Base-by-base conservation (phyloP, 2,113 vertebrate species). In the Sinocyclocheilus anophthalmus region DNA sequence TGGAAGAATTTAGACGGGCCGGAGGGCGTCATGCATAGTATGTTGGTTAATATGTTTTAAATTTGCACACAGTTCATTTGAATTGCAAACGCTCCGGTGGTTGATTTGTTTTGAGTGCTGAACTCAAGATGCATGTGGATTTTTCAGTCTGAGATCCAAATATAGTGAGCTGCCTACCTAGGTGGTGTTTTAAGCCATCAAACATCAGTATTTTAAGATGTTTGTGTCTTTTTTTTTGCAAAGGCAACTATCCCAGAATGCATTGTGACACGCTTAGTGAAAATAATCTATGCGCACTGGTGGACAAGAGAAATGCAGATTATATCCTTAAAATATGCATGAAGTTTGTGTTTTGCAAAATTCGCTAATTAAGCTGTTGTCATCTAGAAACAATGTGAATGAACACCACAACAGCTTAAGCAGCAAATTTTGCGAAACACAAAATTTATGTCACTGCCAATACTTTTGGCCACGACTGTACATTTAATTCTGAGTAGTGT, bases 1-100 rank as follows among this genome's bases (percentile, higher is more conserved):
- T 79, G 84, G 84, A 80, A 61, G 76, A 81, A 30, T 72, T 39
- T 20, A 18, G 2, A 55, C 22, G 59, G 39, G 57, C 59, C 59
- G 5, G 22, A 24, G 22, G 77, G 30, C 30, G 16, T 13, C 9
- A 42, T 11, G 37, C 77, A 42, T 14, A 16, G 76, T 61, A 30
- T n/a, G 33, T 13, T 39, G 30, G 37, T 3, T 63, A 14, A 61
- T 22, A 1, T 63, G 77, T 39, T n/a, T 33, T 59, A 61, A 2
- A 80, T 80, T 61, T 63, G 55, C 3, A 63, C 77, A 61, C 22
- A 42, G 24, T 63, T 33, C 18, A 39, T 39, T 59, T 59, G 30
- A 79, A 79, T 79, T 8, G 55, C 50, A 78, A 78, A 78, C 33
- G 3, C 9, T 11, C 33, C 9, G 9, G 69, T 39, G 69, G 16